Evolutionary conservation across 2,888 invertebrate genomes (phyloP).

Genomic region (Morpho achilles): DNA sequence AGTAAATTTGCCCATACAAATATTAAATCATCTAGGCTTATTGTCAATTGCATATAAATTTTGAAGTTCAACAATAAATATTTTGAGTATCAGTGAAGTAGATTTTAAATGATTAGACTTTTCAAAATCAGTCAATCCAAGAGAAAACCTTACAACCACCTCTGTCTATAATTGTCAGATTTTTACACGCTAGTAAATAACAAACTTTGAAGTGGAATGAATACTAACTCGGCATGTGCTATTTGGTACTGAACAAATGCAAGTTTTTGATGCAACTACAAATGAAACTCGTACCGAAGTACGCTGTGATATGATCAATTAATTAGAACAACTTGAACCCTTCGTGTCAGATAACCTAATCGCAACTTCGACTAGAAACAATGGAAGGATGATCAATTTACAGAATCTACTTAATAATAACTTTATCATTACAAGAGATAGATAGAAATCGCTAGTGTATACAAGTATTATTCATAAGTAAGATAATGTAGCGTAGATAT

Average conservation of each 20-base stretch:
- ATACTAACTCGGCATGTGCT: conserved; percentile 65
- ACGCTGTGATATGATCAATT: conserved; percentile 35
- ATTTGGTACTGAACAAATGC: conserved; percentile 74
- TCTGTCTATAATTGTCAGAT: conserved; percentile 28
- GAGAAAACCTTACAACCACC: conserved; percentile 1
- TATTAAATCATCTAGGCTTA: too few relatives aligned
- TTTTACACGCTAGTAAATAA: conserved; percentile 42
- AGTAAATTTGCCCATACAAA: too few relatives aligned
- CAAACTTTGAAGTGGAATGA: conserved; percentile 55
- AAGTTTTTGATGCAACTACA: conserved; percentile 62
- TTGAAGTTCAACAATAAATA: too few relatives aligned
- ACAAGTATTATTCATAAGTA: conserved; percentile 41
- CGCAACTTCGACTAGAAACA: conserved; percentile 34
- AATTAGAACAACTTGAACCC: conserved; percentile 25
- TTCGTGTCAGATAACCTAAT: conserved; percentile 24
- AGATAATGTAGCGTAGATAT: conserved; percentile 48
- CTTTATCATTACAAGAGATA: conserved; percentile 54
- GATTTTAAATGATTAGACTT: not conserved
- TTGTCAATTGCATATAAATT: too few relatives aligned
- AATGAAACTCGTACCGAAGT: conserved; percentile 38
- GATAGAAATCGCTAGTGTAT: conserved; percentile 71
- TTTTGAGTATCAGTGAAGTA: too few relatives aligned
- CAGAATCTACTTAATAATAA: conserved; percentile 63
- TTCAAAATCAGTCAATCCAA: not conserved
- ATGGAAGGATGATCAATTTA: conserved; percentile 71